phyloP scores from a whole-genome alignment of 2,888 invertebrate genomes.

The Notodonta dromedarius region DNA sequence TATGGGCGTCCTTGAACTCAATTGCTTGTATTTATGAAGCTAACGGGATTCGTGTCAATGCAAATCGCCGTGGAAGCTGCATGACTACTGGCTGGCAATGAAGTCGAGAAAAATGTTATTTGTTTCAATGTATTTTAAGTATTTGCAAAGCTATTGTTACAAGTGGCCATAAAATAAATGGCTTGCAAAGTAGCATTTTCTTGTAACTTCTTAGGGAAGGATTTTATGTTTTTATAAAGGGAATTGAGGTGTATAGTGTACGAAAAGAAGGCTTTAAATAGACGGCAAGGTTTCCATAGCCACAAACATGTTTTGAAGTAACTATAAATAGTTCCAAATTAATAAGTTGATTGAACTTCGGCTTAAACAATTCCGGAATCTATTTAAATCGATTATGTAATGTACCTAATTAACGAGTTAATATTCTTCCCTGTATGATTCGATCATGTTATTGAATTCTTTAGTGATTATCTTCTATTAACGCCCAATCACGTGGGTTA shows the following conservation, averaged over 20 bases:
- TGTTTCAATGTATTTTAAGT: not conserved
- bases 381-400: slow-evolving; percentile 50
- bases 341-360: slow-evolving; percentile 42
- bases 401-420: slow-evolving; percentile 44
- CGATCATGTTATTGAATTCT: slow-evolving; percentile 52
- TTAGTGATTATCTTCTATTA: slow-evolving; percentile 47
- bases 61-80: slow-evolving; percentile 68
- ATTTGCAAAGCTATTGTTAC: not conserved
- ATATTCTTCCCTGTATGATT: slow-evolving; percentile 52
- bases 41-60: slow-evolving; percentile 81
- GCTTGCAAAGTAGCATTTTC: not conserved
- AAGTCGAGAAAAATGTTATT: slow-evolving; percentile 13
- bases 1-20: slow-evolving; percentile 81
- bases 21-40: slow-evolving; percentile 78
- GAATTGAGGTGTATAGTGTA: not conserved
- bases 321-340: slow-evolving; percentile 4
- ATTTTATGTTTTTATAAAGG: not conserved
- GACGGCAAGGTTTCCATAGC: not conserved
- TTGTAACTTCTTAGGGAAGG: not conserved
- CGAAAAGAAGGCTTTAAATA: not conserved
- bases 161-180: not conserved
- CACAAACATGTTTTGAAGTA: slow-evolving; percentile 6
- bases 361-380: slow-evolving; percentile 51
- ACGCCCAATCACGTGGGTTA: slow-evolving; percentile 33
- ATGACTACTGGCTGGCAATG: slow-evolving; percentile 56